A percentile compares a stretch with the other conserved stretches of the same genome.
phyloP scores from a whole-genome alignment of 2,113 vertebrate genomes.

The Carassius auratus region DNA sequence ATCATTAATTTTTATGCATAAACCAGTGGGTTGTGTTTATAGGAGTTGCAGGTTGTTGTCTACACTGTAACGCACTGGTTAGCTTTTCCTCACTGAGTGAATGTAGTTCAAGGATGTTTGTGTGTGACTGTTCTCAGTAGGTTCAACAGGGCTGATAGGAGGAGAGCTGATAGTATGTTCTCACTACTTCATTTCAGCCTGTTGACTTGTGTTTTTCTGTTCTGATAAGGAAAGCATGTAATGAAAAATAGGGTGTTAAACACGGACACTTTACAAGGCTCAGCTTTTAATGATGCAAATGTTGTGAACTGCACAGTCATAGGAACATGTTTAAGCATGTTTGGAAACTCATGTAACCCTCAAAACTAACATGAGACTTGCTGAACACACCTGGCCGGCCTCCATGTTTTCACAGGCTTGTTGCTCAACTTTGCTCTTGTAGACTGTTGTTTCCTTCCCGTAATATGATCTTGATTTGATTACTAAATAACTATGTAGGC shows the following conservation, averaged over 20 bases:
- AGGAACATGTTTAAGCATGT: slow-evolving; percentile 32
- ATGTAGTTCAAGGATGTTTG: slow-evolving; percentile 1
- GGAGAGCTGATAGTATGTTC: slow-evolving; percentile 60
- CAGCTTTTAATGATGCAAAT: background rate
- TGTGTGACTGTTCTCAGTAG: slow-evolving; percentile 55
- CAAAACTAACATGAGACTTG: background rate
- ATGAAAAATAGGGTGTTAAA: background rate
- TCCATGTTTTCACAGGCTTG: background rate
- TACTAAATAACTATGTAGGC: slow-evolving; percentile 57
- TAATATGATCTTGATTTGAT: background rate
- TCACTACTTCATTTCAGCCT: background rate
- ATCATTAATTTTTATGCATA: background rate
- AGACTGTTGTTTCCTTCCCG: too few relatives aligned
- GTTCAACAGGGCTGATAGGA: slow-evolving; percentile 56
- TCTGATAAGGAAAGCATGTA: background rate
- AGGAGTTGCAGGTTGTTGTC: background rate
- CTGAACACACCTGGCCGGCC: background rate
- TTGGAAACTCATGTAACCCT: background rate
- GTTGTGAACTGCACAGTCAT: background rate
- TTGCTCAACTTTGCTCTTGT: background rate
- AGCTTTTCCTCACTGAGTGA: background rate
- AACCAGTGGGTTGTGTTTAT: background rate
- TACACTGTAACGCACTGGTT: too few relatives aligned
- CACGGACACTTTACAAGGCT: background rate
- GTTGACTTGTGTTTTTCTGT: background rate